Evolutionary conservation across 2,113 vertebrate genomes (phyloP), one percentile per base, ranked within the genome.

Genomic region (Salvelinus namaycush): DNA sequence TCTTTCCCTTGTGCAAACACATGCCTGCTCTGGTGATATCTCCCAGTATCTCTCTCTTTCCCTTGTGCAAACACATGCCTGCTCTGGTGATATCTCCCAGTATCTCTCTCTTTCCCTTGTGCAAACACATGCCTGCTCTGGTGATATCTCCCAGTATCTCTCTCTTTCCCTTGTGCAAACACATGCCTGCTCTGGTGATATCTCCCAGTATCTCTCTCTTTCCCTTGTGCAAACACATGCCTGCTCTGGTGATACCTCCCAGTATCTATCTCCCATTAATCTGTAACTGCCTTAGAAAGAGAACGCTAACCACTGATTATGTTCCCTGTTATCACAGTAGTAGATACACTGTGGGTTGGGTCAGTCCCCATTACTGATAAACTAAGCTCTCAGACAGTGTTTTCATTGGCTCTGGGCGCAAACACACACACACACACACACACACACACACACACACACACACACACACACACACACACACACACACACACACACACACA

Each of bases 371-470:
- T 54, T 54, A 18, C 14, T 18, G 51, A 54, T 54, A 54, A 54
- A 54, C 51, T 18, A 18, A 54, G 51, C 14, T 44, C 75, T 67
- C 22, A 68, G 76, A 75, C 77, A 69, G 2, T 83, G 85, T 81
- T 90, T 80, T 87, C 57, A 81, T 82, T 90, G 88, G 89, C 86
- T 49, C 75, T 72, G 81, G 75, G 83, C 64, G 83, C 64, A 80
- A 83, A 83, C 59, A 70, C 84, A 88, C 81, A 81, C 88, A 4
- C 49, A 54, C 49, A 3, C 3, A 16, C 48, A 49, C 48, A 49
- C 48, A 49, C 48, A 49, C 48, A 49, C 31, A 34, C 31, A 31
- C 29, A 31, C 29, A 31, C 4, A 27, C 26, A 27, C 26, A 27
- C 26, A 27, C 26, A 27, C 1, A 27, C 26, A 27, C 26, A 27